A percentile compares a stretch with the other conserved stretches of the same genome.
Evolutionary conservation across 2,113 vertebrate species (phyloP).

Genomic region (Ovis aries): DNA sequence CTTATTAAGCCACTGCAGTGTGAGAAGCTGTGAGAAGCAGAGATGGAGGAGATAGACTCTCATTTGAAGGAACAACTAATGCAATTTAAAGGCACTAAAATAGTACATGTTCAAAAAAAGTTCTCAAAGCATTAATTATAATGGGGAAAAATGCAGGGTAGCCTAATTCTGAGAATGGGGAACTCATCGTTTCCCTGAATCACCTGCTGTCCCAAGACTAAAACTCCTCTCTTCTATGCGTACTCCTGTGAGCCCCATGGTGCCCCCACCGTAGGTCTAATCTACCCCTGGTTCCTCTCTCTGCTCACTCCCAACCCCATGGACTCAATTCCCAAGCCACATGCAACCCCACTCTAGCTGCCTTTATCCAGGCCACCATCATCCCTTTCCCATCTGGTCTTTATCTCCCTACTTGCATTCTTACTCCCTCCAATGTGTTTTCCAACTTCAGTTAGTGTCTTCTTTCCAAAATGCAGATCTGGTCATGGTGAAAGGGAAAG

Average conservation of each 20-base stretch:
- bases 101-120: not conserved
- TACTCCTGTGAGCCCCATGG: not conserved
- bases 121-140: not conserved
- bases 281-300: not conserved
- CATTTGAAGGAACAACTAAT: not conserved
- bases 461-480: not conserved
- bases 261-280: not conserved
- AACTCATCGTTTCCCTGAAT: not conserved
- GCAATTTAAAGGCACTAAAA: not conserved
- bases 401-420: not conserved
- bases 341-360: not conserved
- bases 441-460: not conserved
- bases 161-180: not conserved
- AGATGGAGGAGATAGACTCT: not conserved
- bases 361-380: not conserved
- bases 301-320: fast-evolving
- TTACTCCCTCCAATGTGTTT: not conserved
- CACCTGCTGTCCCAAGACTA: not conserved
- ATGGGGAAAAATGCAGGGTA: not conserved
- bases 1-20: not conserved
- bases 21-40: not conserved
- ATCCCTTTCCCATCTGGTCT: not conserved
- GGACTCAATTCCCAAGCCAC: not conserved
- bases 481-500: not conserved
- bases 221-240: fast-evolving